These are phyloP conservation scores for Cacajao melanocephalus DNA, from an alignment of 2,797 vertebrate genomes.

Conservation along the genomic window DNA sequence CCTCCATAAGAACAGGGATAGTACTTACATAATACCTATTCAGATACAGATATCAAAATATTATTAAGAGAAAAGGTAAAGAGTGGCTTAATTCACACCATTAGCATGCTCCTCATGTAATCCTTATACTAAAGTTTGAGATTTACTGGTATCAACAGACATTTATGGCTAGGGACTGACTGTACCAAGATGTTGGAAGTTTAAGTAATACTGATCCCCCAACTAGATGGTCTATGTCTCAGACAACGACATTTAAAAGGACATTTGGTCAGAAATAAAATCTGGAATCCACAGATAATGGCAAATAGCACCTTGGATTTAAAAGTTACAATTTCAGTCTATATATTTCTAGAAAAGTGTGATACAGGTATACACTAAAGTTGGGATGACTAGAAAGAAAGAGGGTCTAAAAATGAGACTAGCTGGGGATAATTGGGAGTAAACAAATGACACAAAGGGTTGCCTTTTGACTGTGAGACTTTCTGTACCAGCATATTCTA, in stretches of 20 bases:
- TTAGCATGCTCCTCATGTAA: neutral
- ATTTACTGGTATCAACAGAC: neutral
- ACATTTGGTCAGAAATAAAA: conserved; percentile 1
- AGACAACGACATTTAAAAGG: conserved; percentile 4
- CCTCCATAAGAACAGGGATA: neutral
- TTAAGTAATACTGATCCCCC: neutral
- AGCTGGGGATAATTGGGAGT: conserved; percentile 1
- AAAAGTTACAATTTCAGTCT: neutral
- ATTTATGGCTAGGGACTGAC: neutral
- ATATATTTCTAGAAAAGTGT: neutral
- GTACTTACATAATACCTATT: neutral
- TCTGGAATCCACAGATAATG: conserved; percentile 14
- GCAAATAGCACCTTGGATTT: neutral
- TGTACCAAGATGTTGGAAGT: neutral
- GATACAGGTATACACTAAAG: neutral
- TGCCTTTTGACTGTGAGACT: neutral
- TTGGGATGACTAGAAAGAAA: neutral
- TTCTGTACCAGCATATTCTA: neutral
- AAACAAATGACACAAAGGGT: neutral
- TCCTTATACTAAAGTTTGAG: neutral
- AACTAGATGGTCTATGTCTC: neutral
- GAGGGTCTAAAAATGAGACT: conserved; percentile 35
- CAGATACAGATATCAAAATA: neutral
- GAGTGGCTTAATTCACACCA: neutral
- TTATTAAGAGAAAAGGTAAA: neutral